phyloP scores from a whole-genome alignment of 2,888 invertebrate species.

The Stenchaetothrips biformis region DNA sequence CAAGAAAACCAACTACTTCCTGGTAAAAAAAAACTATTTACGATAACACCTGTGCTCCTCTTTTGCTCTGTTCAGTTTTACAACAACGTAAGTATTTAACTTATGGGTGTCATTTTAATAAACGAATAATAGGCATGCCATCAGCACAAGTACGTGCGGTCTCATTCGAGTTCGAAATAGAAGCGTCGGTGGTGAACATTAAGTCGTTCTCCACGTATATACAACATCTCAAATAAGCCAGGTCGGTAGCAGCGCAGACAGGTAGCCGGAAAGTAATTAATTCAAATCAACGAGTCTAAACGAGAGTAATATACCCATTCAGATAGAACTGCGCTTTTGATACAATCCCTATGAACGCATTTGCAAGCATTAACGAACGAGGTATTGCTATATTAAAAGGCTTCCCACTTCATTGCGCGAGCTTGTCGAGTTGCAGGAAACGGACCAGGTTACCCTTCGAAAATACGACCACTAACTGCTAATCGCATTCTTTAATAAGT shows the following conservation, averaged over 20 bases:
- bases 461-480: background rate
- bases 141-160: too few species aligned
- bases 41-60: too few species aligned
- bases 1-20: too few species aligned
- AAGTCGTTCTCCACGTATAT: background rate
- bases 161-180: too few species aligned
- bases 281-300: slow-evolving; percentile 23
- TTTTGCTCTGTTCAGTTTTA: too few species aligned
- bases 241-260: background rate
- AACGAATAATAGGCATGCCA: too few species aligned
- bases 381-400: slow-evolving; percentile 3
- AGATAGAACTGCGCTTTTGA: slow-evolving; percentile 12
- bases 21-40: too few species aligned
- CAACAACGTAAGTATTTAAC: too few species aligned
- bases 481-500: too few species aligned
- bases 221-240: slow-evolving; percentile 1
- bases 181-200: too few species aligned
- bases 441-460: background rate
- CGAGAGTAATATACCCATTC: slow-evolving; percentile 23
- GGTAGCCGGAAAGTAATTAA: slow-evolving; percentile 7
- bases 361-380: slow-evolving; percentile 15
- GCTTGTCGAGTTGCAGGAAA: background rate
- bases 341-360: slow-evolving; percentile 8
- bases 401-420: slow-evolving; percentile 8
- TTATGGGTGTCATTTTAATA: too few species aligned